These are phyloP conservation scores for Octodonta nipae DNA, from an alignment of 2,888 invertebrate genomes.

Conservation along the genomic window DNA sequence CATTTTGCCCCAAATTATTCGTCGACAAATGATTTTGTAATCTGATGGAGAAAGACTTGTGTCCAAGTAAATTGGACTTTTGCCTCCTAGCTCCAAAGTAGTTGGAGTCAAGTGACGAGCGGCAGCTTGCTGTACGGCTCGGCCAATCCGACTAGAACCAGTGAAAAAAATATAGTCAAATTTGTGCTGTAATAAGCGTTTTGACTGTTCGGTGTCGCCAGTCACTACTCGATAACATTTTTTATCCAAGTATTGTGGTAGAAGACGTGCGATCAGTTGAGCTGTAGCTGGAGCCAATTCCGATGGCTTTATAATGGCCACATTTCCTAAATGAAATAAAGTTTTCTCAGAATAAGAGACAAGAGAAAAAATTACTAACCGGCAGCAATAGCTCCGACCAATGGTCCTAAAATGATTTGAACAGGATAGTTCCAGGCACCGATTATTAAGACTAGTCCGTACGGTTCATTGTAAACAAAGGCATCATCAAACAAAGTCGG, in stretches of 20 bases:
- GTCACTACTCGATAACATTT: constrained; percentile 48
- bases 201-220: constrained; percentile 54
- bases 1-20: constrained; percentile 80
- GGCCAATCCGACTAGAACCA: constrained; percentile 51
- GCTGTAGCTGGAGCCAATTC: constrained; percentile 67
- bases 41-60: constrained; percentile 65
- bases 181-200: constrained; percentile 49
- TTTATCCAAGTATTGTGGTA: constrained; percentile 80
- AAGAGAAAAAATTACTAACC: no score
- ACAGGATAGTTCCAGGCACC: constrained; percentile 97
- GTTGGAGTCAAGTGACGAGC: constrained; percentile 59
- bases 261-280: constrained; percentile 53
- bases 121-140: constrained; percentile 54
- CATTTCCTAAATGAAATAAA: no score
- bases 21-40: constrained; percentile 57
- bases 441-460: constrained; percentile 75
- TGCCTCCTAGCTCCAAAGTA: constrained; percentile 57
- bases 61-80: constrained; percentile 64
- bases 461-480: constrained; percentile 72
- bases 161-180: constrained; percentile 73
- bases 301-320: constrained; percentile 81
- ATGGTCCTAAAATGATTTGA: constrained; percentile 63
- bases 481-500: constrained; percentile 61
- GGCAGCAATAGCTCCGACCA: constrained; percentile 76
- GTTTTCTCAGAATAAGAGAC: no score